Percentiles rank a stretch among this genome's conserved stretches.
Evolutionary conservation across 2,113 vertebrate genomes (phyloP).

Genomic region (Passer montanus): DNA sequence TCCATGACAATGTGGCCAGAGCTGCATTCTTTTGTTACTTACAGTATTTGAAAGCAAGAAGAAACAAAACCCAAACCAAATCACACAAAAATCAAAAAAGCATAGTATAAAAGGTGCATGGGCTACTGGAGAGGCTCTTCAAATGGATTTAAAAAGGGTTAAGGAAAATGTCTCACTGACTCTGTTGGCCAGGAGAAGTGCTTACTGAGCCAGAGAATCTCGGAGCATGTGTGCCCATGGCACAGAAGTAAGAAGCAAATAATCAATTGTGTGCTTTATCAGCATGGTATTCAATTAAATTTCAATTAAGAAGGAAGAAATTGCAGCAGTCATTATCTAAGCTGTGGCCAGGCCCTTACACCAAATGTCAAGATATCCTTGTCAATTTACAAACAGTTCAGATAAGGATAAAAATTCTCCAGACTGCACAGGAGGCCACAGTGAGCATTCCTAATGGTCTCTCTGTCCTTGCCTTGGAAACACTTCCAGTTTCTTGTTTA

Average conservation of each 20-base stretch:
- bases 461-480: not conserved
- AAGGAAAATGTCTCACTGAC: not conserved
- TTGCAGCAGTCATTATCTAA: conserved; percentile 26
- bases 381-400: not conserved
- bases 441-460: not conserved
- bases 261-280: conserved; percentile 25
- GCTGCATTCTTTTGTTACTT: not conserved
- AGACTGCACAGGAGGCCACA: not conserved
- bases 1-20: fast-evolving
- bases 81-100: not conserved
- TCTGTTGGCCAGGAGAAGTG: not conserved
- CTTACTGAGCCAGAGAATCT: not conserved
- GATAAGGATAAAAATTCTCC: conserved; percentile 10
- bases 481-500: not conserved
- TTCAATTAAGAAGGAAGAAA: conserved; percentile 57
- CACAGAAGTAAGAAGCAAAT: conserved; percentile 16
- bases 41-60: not conserved
- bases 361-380: conserved; percentile 20
- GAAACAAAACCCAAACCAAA: not conserved
- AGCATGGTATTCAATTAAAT: conserved; percentile 47
- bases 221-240: not conserved
- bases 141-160: not conserved
- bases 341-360: not conserved
- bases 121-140: not conserved
- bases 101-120: not conserved